A percentile compares a stretch with the other conserved stretches of the same genome.
phyloP scores from a whole-genome alignment of 1,140 invertebrate genomes.

The Phymastichus coffea region DNA sequence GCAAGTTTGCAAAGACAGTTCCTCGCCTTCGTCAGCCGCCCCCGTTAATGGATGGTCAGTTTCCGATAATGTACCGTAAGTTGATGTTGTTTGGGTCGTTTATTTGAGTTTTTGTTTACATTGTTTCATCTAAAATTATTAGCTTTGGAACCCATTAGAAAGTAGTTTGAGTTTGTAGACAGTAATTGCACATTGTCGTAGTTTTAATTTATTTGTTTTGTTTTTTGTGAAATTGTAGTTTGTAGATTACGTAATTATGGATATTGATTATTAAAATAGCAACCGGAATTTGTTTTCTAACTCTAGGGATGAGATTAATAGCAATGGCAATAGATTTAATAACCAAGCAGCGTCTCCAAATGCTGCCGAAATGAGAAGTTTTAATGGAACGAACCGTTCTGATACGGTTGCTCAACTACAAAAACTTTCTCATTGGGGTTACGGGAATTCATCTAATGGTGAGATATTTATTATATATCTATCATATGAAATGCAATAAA shows the following conservation, averaged over 20 bases:
- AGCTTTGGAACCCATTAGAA: too few relatives aligned
- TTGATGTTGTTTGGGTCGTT: constrained; percentile 14
- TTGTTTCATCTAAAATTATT: background rate
- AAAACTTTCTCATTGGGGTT: constrained; percentile 54
- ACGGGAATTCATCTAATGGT: constrained; percentile 43
- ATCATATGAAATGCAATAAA: constrained; percentile 26
- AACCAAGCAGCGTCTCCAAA: constrained; percentile 41
- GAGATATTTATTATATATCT: constrained; percentile 23
- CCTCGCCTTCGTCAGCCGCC: constrained; percentile 35
- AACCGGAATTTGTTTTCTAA: too few relatives aligned
- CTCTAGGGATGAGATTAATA: constrained; percentile 44
- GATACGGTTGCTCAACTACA: constrained; percentile 52
- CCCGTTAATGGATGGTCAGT: constrained; percentile 50
- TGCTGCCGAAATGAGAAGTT: constrained; percentile 49
- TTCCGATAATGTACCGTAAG: constrained; percentile 46
- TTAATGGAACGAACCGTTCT: constrained; percentile 53
- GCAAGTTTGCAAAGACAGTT: constrained; percentile 44
- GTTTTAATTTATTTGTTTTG: too few relatives aligned
- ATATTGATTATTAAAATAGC: too few relatives aligned
- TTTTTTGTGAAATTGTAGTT: too few relatives aligned
- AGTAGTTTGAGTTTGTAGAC: too few relatives aligned
- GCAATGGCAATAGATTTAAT: constrained; percentile 33
- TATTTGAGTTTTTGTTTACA: background rate
- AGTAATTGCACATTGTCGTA: too few relatives aligned
- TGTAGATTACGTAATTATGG: too few relatives aligned